Base-by-base conservation (phyloP, 2,888 invertebrate species). In the Malthinus flaveolus region DNA sequence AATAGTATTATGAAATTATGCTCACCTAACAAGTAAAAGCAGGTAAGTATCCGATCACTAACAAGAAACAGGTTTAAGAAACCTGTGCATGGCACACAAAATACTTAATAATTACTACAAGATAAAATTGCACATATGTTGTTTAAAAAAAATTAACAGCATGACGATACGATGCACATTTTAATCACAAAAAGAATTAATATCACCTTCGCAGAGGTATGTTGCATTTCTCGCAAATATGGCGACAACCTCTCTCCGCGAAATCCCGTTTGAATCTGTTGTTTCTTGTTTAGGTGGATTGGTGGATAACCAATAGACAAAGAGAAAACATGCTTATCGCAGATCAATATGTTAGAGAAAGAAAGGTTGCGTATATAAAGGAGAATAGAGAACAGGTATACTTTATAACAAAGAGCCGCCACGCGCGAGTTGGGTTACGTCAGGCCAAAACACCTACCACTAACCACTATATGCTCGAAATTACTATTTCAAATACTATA, bases 261-360 rank as follows among this genome's bases (percentile, higher is more conserved):
- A 63, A 64, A 64, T 63, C 61, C 66, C 64, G 66, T 67, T 66
- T 57, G 61, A 59, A 64, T 66, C 63, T 66, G 64, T 37, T 56
- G 37, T 32, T 48, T 45, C 52, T 62, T 50, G 45, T 60, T 50
- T 56, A 13, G 48, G 49, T 15, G 45, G 48, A 31, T 36, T n/a
- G n/a, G n/a, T n/a, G n/a, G n/a, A n/a, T n/a, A n/a, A 46, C 12
- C 15, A 39, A 39, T 46, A 59, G 32, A 59, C 37, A 42, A 50
- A 55, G 49, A 50, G 46, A 44, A 37, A 32, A 35, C 32, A 36
- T 8, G 35, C 35, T 54, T 54, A 54, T 54, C 49, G 44, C 50
- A 46, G 59, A 59, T 59, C 59, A 59, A 59, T 59, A 59, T 32
- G 54, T 32, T 31, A 32, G 44, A 50, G 37, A 49, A 49, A 45